Base-by-base conservation (phyloP, 2,888 invertebrate genomes). In the Lathronympha strigana region DNA sequence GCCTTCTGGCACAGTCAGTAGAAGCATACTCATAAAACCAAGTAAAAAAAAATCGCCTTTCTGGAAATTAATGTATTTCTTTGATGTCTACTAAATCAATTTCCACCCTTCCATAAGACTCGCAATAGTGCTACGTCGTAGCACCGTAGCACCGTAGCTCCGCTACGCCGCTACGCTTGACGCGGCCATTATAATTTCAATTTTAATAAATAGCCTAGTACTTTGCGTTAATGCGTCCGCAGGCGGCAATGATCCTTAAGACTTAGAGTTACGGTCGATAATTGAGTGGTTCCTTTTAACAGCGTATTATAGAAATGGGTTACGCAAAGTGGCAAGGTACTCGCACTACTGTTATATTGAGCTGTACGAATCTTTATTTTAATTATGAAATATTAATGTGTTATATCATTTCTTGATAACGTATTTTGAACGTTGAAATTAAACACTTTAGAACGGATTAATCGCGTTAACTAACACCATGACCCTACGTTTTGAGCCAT, bases 141-240 rank as follows among this genome's bases (percentile, higher is more conserved):
- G 47, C 47, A 47, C 23, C 5, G 33, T n/a, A n/a, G n/a, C n/a
- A n/a, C n/a, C 40, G 17, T 40, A 40, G 40, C 43, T n/a, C 43
- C 5, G 9, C 40, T 45, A 45, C 45, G n/a, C 1, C 45, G n/a
- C 53, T 53, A 21, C 36, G 33, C 9, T 8, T 15, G n/a, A 28
- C 6, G 43, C 11, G 19, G 25, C 17, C 28, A 47, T 47, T 58
- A 58, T 21, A 47, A 58, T 58, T 58, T 58, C 58, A 47, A 47
- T 43, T 58, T 47, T 47, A 58, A 36, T 47, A 57, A 57, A 58
- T 58, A 47, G 47, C 23, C 21, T 33, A 47, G 47, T 47, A 19
- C 45, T 47, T 23, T 33, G 9, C 33, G 13, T 58, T 11, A 55
- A 40, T 25, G n/a, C 17, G 21, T 21, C 23, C 6, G 19, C 17